Evolutionary conservation across 2,113 vertebrate species (phyloP).

Genomic region (Myocastor coypus): DNA sequence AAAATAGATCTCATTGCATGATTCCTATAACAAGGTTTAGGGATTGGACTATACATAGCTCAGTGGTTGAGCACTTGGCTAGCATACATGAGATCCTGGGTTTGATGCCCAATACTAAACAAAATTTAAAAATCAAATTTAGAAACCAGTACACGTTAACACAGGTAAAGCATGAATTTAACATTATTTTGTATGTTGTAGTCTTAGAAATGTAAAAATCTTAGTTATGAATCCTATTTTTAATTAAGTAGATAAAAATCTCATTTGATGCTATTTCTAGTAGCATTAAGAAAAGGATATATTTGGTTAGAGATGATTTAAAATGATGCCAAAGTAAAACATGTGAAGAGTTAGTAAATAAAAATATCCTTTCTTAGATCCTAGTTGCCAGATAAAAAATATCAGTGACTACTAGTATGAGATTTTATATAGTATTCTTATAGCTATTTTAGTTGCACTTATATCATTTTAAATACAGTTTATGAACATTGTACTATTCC

Average conservation of each 20-base stretch:
- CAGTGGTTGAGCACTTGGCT: not conserved
- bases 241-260: slow-evolving; percentile 64
- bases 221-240: slow-evolving; percentile 55
- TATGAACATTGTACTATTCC: slow-evolving; percentile 78
- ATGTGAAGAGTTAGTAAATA: slow-evolving; percentile 35
- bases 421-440: slow-evolving; percentile 10
- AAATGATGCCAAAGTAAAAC: slow-evolving; percentile 54
- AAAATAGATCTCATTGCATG: slow-evolving; percentile 12
- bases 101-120: not conserved
- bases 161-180: slow-evolving; percentile 23
- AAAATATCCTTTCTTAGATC: slow-evolving; percentile 56
- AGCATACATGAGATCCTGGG: not conserved
- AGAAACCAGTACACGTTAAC: slow-evolving; percentile 49
- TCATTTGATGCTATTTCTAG: slow-evolving; percentile 67
- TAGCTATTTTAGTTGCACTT: slow-evolving; percentile 77
- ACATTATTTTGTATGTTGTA: slow-evolving; percentile 50
- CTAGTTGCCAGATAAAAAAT: slow-evolving; percentile 62
- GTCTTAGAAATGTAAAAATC: slow-evolving; percentile 33
- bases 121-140: not conserved
- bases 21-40: slow-evolving; percentile 4
- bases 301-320: slow-evolving; percentile 57
- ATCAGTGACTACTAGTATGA: slow-evolving; percentile 26
- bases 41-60: not conserved
- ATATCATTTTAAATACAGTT: slow-evolving; percentile 85
- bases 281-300: slow-evolving; percentile 42